Evolutionary conservation across 2,113 vertebrate genomes (phyloP).

Genomic region (Coracopsis vasa): DNA sequence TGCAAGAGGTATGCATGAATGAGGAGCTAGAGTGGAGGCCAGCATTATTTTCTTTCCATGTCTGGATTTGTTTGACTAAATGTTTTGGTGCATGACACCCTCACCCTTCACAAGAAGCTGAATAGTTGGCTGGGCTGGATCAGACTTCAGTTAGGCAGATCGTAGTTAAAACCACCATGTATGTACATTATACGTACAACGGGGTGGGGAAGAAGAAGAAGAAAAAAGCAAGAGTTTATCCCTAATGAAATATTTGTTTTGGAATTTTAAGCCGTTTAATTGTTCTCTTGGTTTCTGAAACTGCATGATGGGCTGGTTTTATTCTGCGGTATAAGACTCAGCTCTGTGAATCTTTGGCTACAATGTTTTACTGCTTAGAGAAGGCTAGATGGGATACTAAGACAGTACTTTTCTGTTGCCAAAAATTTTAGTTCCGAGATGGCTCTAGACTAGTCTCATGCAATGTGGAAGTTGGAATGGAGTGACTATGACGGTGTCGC

Average conservation of each 20-base stretch:
- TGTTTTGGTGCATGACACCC: background rate
- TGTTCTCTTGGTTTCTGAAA: background rate
- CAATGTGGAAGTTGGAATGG: background rate
- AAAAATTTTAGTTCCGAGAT: background rate
- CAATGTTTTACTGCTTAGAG: background rate
- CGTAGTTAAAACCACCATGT: background rate
- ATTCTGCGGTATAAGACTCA: background rate
- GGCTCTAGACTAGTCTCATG: background rate
- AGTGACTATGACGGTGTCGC: background rate
- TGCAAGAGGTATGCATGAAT: background rate
- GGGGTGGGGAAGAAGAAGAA: background rate
- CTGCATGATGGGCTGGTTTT: background rate
- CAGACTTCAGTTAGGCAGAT: background rate
- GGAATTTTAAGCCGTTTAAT: background rate
- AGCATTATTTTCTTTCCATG: background rate
- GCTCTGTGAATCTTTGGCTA: background rate
- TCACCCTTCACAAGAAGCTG: background rate
- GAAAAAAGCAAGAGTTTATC: background rate
- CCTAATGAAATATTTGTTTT: background rate
- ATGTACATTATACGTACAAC: fast-evolving
- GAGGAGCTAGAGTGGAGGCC: background rate
- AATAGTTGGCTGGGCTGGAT: background rate
- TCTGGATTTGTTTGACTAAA: background rate
- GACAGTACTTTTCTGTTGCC: background rate
- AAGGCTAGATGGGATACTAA: background rate